A percentile compares a stretch with the other conserved stretches of the same genome.
These are phyloP conservation scores for Cepaea nemoralis DNA, from an alignment of 1,140 invertebrate genomes.

Conservation along the genomic window DNA sequence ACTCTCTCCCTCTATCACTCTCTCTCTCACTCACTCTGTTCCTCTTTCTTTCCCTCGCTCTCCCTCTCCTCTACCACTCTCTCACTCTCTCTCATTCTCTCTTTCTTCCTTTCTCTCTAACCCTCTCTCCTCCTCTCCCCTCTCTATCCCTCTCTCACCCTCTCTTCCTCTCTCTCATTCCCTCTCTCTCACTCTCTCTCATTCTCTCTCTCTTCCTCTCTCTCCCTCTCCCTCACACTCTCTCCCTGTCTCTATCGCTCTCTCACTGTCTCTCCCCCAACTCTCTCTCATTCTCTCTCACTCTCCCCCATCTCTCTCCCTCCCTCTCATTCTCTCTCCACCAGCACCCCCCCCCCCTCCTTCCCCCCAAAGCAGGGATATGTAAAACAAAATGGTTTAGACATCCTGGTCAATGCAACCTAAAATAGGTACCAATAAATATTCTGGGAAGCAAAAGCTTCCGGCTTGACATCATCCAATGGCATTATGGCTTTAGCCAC, in stretches of 20 bases:
- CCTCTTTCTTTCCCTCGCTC: neutral
- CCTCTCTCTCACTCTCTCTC: neutral
- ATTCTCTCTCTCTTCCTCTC: neutral
- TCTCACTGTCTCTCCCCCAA: neutral
- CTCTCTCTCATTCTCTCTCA: conserved; percentile 17
- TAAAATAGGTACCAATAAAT: too few relatives aligned
- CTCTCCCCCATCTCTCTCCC: neutral
- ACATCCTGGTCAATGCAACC: too few relatives aligned
- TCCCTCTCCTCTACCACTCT: neutral
- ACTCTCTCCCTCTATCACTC: neutral
- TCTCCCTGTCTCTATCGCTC: neutral
- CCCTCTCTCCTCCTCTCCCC: too few relatives aligned
- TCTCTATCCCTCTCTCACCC: too few relatives aligned
- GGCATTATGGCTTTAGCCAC: too few relatives aligned
- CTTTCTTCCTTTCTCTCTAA: neutral
- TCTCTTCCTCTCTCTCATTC: neutral
- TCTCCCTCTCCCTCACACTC: neutral
- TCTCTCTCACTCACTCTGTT: neutral
- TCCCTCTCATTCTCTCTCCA: too few relatives aligned
- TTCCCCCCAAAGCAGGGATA: too few relatives aligned
- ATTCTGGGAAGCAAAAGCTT: too few relatives aligned
- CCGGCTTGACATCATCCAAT: too few relatives aligned
- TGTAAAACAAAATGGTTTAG: too few relatives aligned
- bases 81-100: neutral
- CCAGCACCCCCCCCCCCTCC: neutral